Evolutionary conservation across 1,140 invertebrate species (phyloP), one percentile per base, ranked within the genome.

Genomic region (Muscidifurax raptorellus): DNA sequence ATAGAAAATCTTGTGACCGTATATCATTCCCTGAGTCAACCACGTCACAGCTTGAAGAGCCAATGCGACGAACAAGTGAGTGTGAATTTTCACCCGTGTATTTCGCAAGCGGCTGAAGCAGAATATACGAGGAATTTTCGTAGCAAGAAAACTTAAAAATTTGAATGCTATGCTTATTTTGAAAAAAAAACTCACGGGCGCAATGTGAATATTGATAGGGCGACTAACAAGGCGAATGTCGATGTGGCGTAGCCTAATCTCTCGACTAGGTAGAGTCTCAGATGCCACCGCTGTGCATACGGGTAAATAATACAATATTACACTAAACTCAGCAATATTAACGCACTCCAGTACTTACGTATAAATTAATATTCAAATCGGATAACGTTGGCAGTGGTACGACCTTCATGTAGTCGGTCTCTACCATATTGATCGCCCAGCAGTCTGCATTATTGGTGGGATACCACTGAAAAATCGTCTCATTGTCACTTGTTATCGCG

Each of bases 1-100:
- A 27, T 64, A 28, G 27, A 64, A 59, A 1, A 66, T 78, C 15
- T n/a, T 12, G n/a, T 78, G 30, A 10, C 40, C 76, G 22, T 30
- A 78, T n/a, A 32, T 22, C 2, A 36, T 30, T 64, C 27, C 27
- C 7, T 64, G 76, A 30, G 36, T n/a, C 27, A 78, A 18, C 76
- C 76, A 78, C 3, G n/a, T 66, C 1, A 69, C 2, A 25, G 59
- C 22, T 67, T 40, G 28, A 12, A 80, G 0, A 15, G 25, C 7
- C 64, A 80, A 2, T 1, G 78, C 10, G 22, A 80, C n/a, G n/a
- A 80, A 80, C 2, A 80, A 47, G 25, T 80, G 28, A 30, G 27
- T 69, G 32, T 80, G 78, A n/a, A 80, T 80, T 27, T 40, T 32
- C 12, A 80, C 78, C 67, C 78, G 59, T 13, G 30, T n/a, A 40